Evolutionary conservation across 2,797 vertebrate genomes (phyloP), one percentile per base, ranked within the genome.

Genomic region (Amblyopsis hoosieri): DNA sequence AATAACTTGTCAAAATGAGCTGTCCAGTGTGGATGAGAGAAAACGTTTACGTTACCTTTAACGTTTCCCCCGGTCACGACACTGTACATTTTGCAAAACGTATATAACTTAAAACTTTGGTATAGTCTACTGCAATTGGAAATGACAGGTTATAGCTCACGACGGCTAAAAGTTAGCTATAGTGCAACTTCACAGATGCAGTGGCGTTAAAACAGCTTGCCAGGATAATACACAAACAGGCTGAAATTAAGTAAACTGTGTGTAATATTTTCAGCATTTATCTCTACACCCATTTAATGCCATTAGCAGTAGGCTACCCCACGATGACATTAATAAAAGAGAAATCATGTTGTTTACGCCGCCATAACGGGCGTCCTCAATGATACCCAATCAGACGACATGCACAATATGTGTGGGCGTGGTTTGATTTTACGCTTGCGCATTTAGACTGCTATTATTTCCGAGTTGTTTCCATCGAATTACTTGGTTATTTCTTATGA

Each of bases 61-160:
- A 94, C 93, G 67, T 93, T 93, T 76, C 90, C 90, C 80, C 93
- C 92, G 1, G 90, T 92, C 49, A 92, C 85, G 42, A 92, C 78
- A 76, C 91, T 92, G 76, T 93, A 90, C 93, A 94, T 94, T 46
- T 75, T 76, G 13, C n/a, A 37, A 50, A 33, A 19, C 3, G 23
- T 23, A 23, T 23, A 3, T 23, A 23, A 23, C 15, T 9, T 17
- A 53, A 3, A 51, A 50, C 48, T 49, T 17, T 19, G 13, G 8
- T 52, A 52, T 52, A 3, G 19, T 23, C 23, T 23, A 23, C 23
- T 23, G 23, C 23, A 23, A 17, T 29, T 12, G 12, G 12, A 4
- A 14, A 50, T 50, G 9, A 50, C 49, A 8, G 14, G 51, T 53
- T 52, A 17, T 14, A 50, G 12, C 49, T 14, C 23, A 31, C 53